A percentile compares a stretch with the other conserved stretches of the same genome.
Conservation (phyloP, 2,888 invertebrate species). For the Parascotia fuliginaria region DNA sequence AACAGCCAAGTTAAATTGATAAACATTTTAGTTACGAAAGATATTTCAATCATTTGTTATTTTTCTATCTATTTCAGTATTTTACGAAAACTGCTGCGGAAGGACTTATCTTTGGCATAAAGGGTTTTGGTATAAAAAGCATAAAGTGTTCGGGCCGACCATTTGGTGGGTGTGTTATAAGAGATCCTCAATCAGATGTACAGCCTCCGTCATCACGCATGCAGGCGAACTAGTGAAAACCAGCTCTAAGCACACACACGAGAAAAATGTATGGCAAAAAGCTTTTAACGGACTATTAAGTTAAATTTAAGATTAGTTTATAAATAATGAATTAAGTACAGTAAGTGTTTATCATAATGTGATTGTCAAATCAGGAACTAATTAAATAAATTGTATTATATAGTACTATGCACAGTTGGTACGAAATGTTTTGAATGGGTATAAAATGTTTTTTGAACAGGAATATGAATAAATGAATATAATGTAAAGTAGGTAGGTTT, state of each 20-base stretch:
- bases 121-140: conserved; percentile 46
- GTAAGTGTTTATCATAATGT: not conserved
- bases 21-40: too few species aligned
- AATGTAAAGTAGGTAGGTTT: too few species aligned
- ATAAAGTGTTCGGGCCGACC: conserved; percentile 39
- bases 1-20: too few species aligned
- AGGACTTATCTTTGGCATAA: conserved; percentile 40
- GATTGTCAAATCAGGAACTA: not conserved
- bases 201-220: conserved; percentile 46
- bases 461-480: too few species aligned
- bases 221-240: conserved; percentile 38
- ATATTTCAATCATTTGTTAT: not conserved
- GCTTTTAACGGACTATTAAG: conserved; percentile 33
- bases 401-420: not conserved
- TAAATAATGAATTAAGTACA: conserved; percentile 1
- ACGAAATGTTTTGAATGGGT: not conserved
- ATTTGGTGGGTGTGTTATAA: conserved; percentile 57
- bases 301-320: conserved; percentile 7
- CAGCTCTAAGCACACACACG: conserved; percentile 42
- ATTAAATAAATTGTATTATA: not conserved
- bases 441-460: too few species aligned
- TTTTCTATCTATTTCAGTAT: conserved; percentile 27
- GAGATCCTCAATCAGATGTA: conserved; percentile 44
- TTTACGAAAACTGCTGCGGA: conserved; percentile 39
- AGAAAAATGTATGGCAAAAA: conserved; percentile 36